phyloP scores from a whole-genome alignment of 1,140 invertebrate genomes.

The Schlechtendalia chinensis region DNA sequence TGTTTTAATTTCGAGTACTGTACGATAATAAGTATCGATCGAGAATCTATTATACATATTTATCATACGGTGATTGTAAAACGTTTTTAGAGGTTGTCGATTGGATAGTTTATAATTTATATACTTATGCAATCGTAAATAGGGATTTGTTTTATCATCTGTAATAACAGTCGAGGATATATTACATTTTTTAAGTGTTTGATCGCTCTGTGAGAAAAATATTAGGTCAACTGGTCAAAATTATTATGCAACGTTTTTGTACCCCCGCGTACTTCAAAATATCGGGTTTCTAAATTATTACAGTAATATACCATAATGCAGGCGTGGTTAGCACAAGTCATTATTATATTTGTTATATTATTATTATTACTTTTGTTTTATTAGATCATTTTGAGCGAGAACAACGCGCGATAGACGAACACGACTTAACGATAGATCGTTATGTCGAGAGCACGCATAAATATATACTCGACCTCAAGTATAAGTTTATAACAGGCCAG shows the following conservation, averaged over 20 bases:
- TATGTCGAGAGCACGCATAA: background rate
- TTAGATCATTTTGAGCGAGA: conserved; percentile 12
- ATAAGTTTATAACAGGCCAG: background rate
- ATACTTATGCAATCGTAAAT: too few species aligned
- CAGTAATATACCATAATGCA: background rate
- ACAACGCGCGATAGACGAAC: background rate
- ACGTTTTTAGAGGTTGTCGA: too few species aligned
- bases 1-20: too few species aligned
- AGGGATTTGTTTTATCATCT: background rate
- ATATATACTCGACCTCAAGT: conserved; percentile 3
- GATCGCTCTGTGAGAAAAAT: background rate
- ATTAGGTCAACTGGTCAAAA: background rate
- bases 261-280: background rate
- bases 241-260: conserved; percentile 21
- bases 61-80: too few species aligned
- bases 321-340: background rate
- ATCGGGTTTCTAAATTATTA: background rate
- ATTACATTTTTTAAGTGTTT: background rate
- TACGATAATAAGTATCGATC: too few species aligned
- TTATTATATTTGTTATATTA: background rate
- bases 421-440: conserved; percentile 24
- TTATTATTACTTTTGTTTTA: conserved; percentile 7
- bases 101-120: too few species aligned
- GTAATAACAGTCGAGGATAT: background rate
- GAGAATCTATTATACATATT: too few species aligned